Base-by-base conservation (phyloP, 2,797 vertebrate genomes). In the Capromys pilorides region DNA sequence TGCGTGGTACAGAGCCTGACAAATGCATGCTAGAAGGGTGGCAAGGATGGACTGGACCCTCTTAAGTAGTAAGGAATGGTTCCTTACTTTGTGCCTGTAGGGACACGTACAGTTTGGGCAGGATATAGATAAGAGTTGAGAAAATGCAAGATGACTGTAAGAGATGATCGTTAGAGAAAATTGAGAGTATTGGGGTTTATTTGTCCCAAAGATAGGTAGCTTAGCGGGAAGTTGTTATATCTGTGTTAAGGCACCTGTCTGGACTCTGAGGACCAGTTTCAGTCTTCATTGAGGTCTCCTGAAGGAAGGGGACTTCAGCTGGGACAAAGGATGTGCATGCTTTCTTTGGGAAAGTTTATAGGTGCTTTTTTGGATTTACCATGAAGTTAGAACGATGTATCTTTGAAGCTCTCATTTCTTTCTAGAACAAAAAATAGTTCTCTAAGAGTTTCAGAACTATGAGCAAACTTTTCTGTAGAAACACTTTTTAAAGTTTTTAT, bases 161-260 rank as follows among this genome's bases (percentile, higher is more conserved):
- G 87, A 90, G 45, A n/a, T 88, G 45, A 75, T 96, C 69, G 73
- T 77, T 54, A 88, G 86, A 83, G 62, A 87, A 94, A 66, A 78
- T 16, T 54, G 36, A 69, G 94, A 96, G 83, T 49, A 66, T 61
- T 79, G 71, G 22, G 26, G 77, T 73, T 88, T 93, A 69, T 82
- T 94, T 45, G 33, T 54, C 71, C 75, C 39, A 41, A 86, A 85
- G 89, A 88, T 41, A 95, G 91, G 39, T 83, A 71, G 79, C 69
- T 59, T 59, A 90, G 67, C 59, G 84, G 82, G 54, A 59, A 92
- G 41, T 88, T 90, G 69, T 39, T 79, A 5, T 28, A 36, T 91
- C 78, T 90, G 90, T 24, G 7, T 66, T 86, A 51, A 75, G 59
- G 18, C 66, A 33, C 54, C 39, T 88, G 64, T 64, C 91, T 64